Conservation (phyloP, 2,888 invertebrate genomes). For the Hirtodrosophila cameraria region DNA sequence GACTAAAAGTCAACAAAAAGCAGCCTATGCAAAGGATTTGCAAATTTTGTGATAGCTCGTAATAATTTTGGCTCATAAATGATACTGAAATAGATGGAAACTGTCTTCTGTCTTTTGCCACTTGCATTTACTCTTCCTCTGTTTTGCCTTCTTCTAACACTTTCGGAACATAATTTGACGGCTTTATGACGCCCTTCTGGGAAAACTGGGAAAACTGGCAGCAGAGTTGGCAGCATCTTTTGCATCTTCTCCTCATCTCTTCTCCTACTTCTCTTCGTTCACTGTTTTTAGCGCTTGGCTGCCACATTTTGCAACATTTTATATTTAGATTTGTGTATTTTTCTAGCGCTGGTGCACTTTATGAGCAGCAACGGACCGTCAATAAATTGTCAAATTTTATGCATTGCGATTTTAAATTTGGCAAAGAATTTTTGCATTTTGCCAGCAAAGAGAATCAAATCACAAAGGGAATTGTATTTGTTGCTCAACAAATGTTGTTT, state of each 20-base stretch:
- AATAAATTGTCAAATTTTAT: conserved; percentile 82
- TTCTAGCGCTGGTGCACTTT: conserved; percentile 42
- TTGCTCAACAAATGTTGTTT: too few species aligned
- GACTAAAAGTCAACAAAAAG: too few species aligned
- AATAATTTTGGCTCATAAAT: conserved; percentile 21
- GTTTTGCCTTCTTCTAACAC: conserved; percentile 27
- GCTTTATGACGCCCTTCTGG: conserved; percentile 52
- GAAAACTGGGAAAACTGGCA: conserved; percentile 1
- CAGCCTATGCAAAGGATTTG: too few species aligned
- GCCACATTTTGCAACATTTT: conserved; percentile 62
- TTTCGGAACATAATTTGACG: conserved; percentile 46
- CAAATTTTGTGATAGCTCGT: conserved; percentile 19
- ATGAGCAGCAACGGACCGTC: conserved; percentile 67
- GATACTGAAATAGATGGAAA: conserved; percentile 20
- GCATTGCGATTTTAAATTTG: conserved; percentile 55
- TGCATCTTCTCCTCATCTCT: neutral
- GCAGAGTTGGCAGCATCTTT: too few species aligned
- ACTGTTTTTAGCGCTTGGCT: conserved; percentile 32
- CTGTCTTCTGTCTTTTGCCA: conserved; percentile 3
- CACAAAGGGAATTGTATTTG: too few species aligned
- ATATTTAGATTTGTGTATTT: conserved; percentile 61
- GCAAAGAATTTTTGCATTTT: conserved; percentile 34
- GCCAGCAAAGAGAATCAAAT: too few species aligned
- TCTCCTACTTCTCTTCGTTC: neutral
- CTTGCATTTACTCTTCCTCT: conserved; percentile 6